These are phyloP conservation scores for Novumbra hubbsi DNA, from an alignment of 2,797 vertebrate species.

Conservation along the genomic window DNA sequence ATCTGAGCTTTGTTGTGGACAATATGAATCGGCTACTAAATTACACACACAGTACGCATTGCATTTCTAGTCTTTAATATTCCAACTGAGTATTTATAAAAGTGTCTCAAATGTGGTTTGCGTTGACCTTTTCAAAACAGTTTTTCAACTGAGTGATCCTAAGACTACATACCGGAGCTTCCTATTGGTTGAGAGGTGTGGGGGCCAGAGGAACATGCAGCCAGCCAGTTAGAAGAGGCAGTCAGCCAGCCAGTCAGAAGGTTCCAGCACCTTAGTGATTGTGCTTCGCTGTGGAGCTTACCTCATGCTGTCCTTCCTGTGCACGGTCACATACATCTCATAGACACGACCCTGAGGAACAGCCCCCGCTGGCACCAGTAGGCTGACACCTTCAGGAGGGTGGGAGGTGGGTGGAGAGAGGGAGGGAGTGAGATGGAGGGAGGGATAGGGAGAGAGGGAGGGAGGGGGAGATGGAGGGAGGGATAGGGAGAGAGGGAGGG, in stretches of 20 bases:
- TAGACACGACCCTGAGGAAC: conserved; percentile 92
- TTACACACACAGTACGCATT: not conserved
- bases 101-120: not conserved
- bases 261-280: not conserved
- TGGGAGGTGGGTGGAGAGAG: conserved; percentile 18
- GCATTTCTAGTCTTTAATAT: no score
- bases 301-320: conserved; percentile 95
- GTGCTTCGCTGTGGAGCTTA: conserved; percentile 56
- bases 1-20: no score
- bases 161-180: conserved; percentile 23
- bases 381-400: conserved; percentile 83
- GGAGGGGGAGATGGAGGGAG: not conserved
- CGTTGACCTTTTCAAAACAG: not conserved
- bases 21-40: not conserved
- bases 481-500: not conserved
- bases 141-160: not conserved
- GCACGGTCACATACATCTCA: conserved; percentile 95
- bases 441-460: not conserved
- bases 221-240: not conserved
- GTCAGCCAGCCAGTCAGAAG: not conserved
- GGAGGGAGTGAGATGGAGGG: conserved; percentile 27
- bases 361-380: conserved; percentile 91
- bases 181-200: not conserved
- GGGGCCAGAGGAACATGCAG: not conserved
- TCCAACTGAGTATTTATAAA: not conserved